Conservation (phyloP, 1,140 invertebrate species). For the Batillaria attramentaria region DNA sequence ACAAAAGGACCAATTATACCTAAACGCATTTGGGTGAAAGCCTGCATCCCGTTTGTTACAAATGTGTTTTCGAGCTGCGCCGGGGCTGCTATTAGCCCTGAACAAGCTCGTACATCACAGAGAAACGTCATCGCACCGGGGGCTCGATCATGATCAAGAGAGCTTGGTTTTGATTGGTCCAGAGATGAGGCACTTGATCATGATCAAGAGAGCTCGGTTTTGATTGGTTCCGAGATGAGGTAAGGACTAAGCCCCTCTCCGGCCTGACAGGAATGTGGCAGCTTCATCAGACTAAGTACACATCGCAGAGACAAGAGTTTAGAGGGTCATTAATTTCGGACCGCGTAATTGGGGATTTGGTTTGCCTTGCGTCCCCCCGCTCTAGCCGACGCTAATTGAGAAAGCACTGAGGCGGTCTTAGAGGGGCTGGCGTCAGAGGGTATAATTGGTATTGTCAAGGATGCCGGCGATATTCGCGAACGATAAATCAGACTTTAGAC, state of each 20-base stretch:
- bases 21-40: conserved; percentile 24
- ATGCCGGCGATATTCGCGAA: conserved; percentile 33
- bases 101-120: conserved; percentile 21
- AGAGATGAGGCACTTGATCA: conserved; percentile 25
- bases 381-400: conserved; percentile 33
- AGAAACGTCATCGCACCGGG: conserved; percentile 2
- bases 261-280: conserved; percentile 24
- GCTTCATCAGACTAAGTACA: conserved; percentile 33
- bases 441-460: conserved; percentile 41
- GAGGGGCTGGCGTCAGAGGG: conserved; percentile 10
- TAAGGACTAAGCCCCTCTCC: conserved; percentile 1
- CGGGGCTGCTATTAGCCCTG: conserved; percentile 19
- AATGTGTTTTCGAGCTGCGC: conserved; percentile 19
- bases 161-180: conserved; percentile 26
- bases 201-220: conserved; percentile 28
- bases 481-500: conserved; percentile 47
- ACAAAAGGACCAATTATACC: conserved; percentile 20
- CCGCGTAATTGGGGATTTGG: conserved; percentile 37
- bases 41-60: conserved; percentile 11
- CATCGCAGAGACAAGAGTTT: conserved; percentile 30
- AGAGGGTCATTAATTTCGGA: conserved; percentile 38
- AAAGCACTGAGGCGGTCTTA: conserved; percentile 19
- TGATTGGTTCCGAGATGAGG: conserved; percentile 11
- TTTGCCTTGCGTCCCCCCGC: conserved; percentile 12
- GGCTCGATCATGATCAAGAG: conserved; percentile 23